Conservation (phyloP, 2,888 invertebrate genomes). For the Deroplatys truncata region DNA sequence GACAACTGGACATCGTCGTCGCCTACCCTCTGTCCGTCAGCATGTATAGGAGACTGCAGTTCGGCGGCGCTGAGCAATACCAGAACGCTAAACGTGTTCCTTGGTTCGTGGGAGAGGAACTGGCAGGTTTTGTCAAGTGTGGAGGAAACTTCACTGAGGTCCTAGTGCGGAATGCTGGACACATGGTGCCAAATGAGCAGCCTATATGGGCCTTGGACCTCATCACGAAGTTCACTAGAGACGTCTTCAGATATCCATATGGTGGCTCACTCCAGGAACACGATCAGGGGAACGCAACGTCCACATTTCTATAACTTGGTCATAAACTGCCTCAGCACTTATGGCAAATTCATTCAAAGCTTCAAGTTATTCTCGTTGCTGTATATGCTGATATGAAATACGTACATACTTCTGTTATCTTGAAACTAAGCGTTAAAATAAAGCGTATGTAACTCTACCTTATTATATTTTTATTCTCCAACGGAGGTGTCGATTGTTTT, state of each 20-base stretch:
- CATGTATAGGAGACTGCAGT: conserved; percentile 43
- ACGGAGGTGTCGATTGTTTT: too few species aligned
- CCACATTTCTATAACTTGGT: too few species aligned
- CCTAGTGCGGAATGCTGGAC: conserved; percentile 43
- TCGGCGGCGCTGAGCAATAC: conserved; percentile 42
- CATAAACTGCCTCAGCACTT: too few species aligned
- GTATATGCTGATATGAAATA: too few species aligned
- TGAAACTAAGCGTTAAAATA: too few species aligned
- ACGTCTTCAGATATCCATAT: conserved; percentile 27
- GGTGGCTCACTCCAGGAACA: too few species aligned
- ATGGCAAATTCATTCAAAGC: too few species aligned
- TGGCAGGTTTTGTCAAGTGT: conserved; percentile 41
- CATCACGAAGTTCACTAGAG: conserved; percentile 40
- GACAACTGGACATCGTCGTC: conserved; percentile 58
- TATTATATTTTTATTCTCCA: too few species aligned
- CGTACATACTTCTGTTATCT: too few species aligned
- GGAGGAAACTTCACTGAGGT: conserved; percentile 39
- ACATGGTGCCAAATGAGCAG: conserved; percentile 43
- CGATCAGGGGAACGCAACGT: too few species aligned
- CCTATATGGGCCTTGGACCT: conserved; percentile 38
- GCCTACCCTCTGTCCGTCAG: conserved; percentile 50
- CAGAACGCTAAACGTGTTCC: conserved; percentile 37
- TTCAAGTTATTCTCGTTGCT: too few species aligned
- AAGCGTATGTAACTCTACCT: too few species aligned
- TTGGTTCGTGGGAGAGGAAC: conserved; percentile 41